Percentiles rank a stretch among this genome's conserved stretches.
Conservation (phyloP, 2,113 vertebrate species). For the Caretta caretta region DNA sequence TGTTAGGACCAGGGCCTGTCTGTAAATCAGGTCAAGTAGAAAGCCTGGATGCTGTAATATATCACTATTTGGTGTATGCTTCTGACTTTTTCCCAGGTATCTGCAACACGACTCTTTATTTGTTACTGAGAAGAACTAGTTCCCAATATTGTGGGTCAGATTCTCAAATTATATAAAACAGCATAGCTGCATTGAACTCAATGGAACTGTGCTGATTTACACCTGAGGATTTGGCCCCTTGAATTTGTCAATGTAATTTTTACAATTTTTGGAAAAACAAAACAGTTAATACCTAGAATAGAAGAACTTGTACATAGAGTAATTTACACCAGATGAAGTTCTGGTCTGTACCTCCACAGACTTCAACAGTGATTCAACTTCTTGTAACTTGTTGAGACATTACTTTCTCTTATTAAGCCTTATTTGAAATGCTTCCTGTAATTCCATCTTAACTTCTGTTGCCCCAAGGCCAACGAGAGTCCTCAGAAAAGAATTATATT, state of each 20-base stretch:
- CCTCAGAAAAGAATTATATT: not conserved
- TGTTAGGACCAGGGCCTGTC: not conserved
- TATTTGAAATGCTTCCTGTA: not conserved
- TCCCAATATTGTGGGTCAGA: constrained; percentile 14
- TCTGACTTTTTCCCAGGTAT: not conserved
- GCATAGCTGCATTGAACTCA: constrained; percentile 12
- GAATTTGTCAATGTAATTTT: not conserved
- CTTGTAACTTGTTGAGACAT: not conserved
- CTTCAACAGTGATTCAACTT: not conserved
- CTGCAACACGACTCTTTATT: not conserved
- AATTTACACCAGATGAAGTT: not conserved
- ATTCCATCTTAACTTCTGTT: not conserved
- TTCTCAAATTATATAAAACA: constrained; percentile 33
- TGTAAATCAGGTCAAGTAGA: constrained; percentile 15
- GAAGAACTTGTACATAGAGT: not conserved
- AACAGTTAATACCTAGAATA: constrained; percentile 31
- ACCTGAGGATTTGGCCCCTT: not conserved
- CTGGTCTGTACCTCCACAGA: not conserved
- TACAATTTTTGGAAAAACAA: not conserved
- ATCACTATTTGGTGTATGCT: not conserved
- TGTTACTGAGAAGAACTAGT: constrained; percentile 20
- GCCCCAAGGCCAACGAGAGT: not conserved
- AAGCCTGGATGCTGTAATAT: not conserved
- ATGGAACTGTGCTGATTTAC: not conserved
- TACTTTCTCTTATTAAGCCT: not conserved